Evolutionary conservation across 2,888 invertebrate genomes (phyloP).

Genomic region (Yponomeuta malinellus): DNA sequence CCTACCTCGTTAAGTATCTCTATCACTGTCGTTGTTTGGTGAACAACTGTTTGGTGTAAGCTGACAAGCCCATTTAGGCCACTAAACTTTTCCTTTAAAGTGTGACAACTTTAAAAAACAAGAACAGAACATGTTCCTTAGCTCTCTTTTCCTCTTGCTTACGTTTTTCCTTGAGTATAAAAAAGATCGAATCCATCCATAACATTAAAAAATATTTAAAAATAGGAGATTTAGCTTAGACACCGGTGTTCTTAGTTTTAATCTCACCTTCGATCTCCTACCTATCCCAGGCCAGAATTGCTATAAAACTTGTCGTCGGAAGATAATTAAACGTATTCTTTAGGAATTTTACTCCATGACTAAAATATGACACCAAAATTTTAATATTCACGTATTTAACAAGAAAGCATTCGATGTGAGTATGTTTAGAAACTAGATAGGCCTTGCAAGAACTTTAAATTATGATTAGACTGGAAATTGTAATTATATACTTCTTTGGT

Average conservation of each 20-base stretch:
- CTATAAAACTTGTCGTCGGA: too few relatives aligned
- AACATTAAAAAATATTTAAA: neutral
- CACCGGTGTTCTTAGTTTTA: neutral
- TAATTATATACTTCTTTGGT: neutral
- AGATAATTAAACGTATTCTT: too few relatives aligned
- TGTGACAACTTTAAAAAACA: too few relatives aligned
- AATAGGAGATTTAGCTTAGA: conserved; percentile 1
- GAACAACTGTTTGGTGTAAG: too few relatives aligned
- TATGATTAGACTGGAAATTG: neutral
- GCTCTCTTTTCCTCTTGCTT: neutral
- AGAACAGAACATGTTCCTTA: neutral
- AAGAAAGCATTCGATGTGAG: conserved; percentile 18
- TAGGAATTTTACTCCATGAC: neutral
- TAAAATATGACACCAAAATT: neutral
- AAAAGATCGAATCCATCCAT: conserved; percentile 9
- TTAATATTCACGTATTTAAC: conserved; percentile 17
- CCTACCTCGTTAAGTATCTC: too few relatives aligned
- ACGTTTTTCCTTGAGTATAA: neutral
- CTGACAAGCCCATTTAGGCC: too few relatives aligned
- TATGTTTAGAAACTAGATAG: conserved; percentile 6
- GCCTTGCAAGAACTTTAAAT: conserved; percentile 4
- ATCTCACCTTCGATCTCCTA: neutral
- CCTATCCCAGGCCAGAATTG: neutral
- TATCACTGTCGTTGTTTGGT: too few relatives aligned
- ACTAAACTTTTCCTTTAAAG: too few relatives aligned